These are phyloP conservation scores for Halcyon badia DNA, from an alignment of 2,797 vertebrate genomes.

Conservation along the genomic window DNA sequence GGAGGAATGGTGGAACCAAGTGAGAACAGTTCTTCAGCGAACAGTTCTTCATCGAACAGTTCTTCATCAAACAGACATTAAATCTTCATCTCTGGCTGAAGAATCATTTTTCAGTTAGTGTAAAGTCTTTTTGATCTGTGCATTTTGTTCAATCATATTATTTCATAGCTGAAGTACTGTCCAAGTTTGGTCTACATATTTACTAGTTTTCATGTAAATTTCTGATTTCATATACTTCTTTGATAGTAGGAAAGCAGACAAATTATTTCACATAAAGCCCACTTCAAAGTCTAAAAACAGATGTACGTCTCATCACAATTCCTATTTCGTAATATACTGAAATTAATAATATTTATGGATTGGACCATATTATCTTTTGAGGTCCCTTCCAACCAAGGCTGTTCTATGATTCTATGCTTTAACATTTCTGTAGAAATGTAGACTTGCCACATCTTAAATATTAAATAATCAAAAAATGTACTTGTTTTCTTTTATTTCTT, in stretches of 20 bases:
- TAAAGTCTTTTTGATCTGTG: neutral
- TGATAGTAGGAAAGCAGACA: neutral
- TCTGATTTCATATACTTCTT: neutral
- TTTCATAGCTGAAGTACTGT: neutral
- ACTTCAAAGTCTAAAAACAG: neutral
- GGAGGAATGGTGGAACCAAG: neutral
- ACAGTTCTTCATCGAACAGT: neutral
- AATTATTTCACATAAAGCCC: neutral
- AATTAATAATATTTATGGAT: neutral
- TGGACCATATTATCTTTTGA: neutral
- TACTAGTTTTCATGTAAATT: neutral
- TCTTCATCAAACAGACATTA: neutral
- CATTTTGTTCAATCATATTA: neutral
- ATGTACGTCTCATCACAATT: neutral
- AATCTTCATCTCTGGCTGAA: neutral
- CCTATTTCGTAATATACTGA: neutral
- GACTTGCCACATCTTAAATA: neutral
- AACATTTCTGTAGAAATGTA: neutral
- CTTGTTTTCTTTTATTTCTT: neutral
- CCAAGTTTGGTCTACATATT: neutral
- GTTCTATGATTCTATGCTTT: neutral
- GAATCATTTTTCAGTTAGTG: neutral
- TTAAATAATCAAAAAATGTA: neutral
- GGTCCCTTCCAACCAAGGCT: neutral
- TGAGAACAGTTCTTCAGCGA: neutral